phyloP scores from a whole-genome alignment of 2,888 invertebrate species.

The Dolichomitus sp. region DNA sequence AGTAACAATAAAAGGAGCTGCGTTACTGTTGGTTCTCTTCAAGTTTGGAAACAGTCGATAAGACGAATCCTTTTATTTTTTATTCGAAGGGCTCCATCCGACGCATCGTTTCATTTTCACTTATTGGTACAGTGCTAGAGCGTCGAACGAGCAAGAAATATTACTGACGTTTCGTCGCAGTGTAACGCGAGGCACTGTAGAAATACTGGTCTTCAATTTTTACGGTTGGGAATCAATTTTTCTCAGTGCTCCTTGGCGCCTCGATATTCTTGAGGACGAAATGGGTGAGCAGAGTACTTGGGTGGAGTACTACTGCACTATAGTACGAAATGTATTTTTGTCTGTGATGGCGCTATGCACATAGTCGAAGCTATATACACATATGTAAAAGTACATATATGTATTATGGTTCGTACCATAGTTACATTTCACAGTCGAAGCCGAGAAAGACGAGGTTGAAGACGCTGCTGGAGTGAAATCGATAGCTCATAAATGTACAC shows the following conservation, averaged over 20 bases:
- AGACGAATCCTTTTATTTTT: not conserved
- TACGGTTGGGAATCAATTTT: conserved; percentile 31
- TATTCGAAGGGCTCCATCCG: not conserved
- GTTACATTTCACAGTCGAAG: conserved; percentile 16
- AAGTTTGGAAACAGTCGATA: not conserved
- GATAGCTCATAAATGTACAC: conserved; percentile 62
- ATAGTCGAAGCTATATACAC: not conserved
- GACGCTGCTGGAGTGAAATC: conserved; percentile 52
- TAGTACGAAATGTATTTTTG: conserved; percentile 19
- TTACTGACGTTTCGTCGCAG: not conserved
- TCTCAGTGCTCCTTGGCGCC: conserved; percentile 3
- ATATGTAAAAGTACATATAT: not conserved
- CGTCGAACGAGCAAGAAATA: not conserved
- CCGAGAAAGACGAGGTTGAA: not conserved
- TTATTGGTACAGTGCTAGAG: not conserved
- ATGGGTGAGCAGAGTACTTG: not conserved
- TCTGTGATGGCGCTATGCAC: conserved; percentile 15
- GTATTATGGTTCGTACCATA: not conserved
- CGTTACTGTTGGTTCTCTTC: not conserved
- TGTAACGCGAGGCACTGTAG: conserved; percentile 3
- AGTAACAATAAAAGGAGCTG: not conserved
- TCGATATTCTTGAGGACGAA: conserved; percentile 2
- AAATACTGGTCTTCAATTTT: conserved; percentile 19
- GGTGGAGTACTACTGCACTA: conserved; percentile 2
- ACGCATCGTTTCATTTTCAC: not conserved